These are phyloP conservation scores for Hirtodrosophila alboralis DNA, from an alignment of 2,888 invertebrate species.

Conservation along the genomic window DNA sequence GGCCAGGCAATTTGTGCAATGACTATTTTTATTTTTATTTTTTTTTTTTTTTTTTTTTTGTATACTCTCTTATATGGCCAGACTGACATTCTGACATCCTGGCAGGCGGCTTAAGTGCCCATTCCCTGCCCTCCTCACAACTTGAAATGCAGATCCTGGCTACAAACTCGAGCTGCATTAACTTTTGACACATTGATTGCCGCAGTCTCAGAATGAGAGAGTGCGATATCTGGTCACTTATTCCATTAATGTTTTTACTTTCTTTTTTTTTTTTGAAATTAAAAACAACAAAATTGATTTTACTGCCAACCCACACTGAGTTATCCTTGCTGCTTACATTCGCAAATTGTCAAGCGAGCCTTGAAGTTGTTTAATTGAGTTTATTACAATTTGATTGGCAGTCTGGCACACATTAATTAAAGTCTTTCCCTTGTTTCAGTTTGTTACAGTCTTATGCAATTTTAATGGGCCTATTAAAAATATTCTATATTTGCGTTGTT, in stretches of 20 bases:
- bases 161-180: constrained; percentile 58
- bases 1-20: constrained; percentile 52
- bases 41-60: too few relatives aligned
- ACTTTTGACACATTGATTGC: constrained; percentile 70
- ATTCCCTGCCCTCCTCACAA: too few relatives aligned
- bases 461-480: constrained; percentile 56
- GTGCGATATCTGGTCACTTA: background rate
- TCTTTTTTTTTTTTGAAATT: background rate
- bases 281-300: constrained; percentile 25
- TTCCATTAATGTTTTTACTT: too few relatives aligned
- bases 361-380: constrained; percentile 59
- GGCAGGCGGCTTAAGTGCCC: constrained; percentile 64
- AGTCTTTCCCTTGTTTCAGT: constrained; percentile 59
- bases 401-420: constrained; percentile 54
- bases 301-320: background rate
- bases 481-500: too few relatives aligned
- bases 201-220: constrained; percentile 1
- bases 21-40: constrained; percentile 20
- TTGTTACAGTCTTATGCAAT: constrained; percentile 49
- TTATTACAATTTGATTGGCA: constrained; percentile 63
- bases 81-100: constrained; percentile 9
- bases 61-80: background rate
- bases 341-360: constrained; percentile 24
- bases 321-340: background rate
- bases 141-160: constrained; percentile 45